Evolutionary conservation across 1,140 invertebrate species (phyloP).

Genomic region (Orchestia grillus): DNA sequence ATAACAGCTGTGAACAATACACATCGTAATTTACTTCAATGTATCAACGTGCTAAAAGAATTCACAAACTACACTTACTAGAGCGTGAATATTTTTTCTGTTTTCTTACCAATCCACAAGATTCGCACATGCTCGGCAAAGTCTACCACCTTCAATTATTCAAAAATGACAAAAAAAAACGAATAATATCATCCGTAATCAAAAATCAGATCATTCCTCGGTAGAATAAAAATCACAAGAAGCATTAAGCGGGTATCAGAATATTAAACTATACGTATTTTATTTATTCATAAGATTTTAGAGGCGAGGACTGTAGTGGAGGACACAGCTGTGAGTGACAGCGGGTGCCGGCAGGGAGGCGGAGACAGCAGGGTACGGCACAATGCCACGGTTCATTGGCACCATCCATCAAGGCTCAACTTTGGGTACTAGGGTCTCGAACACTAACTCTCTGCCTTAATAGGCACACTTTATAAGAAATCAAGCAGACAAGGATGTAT

Average conservation of each 20-base stretch:
- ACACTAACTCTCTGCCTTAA: constrained; percentile 19
- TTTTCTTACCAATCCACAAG: too few species aligned
- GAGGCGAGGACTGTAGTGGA: neutral
- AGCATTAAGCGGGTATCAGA: neutral
- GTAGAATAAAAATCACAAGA: neutral
- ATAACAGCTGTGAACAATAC: too few species aligned
- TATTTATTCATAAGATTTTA: neutral
- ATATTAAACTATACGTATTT: neutral
- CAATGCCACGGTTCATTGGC: constrained; percentile 12
- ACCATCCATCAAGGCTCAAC: constrained; percentile 17
- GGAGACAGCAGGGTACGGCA: neutral
- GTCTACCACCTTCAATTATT: too few species aligned
- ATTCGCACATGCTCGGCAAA: too few species aligned
- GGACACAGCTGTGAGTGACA: neutral
- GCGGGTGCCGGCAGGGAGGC: neutral
- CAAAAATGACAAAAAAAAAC: neutral
- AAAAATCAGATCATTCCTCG: too few species aligned
- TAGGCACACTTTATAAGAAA: constrained; percentile 22
- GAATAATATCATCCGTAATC: neutral
- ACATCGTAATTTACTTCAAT: too few species aligned
- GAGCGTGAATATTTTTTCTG: too few species aligned
- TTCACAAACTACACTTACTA: too few species aligned
- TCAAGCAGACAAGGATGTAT: constrained; percentile 21
- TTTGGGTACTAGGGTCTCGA: neutral
- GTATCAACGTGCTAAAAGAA: too few species aligned